A percentile compares a stretch with the other conserved stretches of the same genome.
phyloP scores from a whole-genome alignment of 1,140 invertebrate species.

The Dendrolimus punctatus region DNA sequence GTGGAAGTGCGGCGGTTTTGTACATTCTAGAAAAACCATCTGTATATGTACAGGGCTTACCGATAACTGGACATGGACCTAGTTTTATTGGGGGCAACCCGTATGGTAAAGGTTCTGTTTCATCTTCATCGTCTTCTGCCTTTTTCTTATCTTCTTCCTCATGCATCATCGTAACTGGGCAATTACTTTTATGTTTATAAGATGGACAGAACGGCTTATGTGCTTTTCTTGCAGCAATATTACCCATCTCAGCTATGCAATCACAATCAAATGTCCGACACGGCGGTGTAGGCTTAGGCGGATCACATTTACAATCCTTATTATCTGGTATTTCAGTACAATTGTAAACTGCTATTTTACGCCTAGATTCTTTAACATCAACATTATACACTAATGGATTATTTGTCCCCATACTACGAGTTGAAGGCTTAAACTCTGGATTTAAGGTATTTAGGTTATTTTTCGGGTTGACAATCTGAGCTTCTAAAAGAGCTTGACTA shows the following conservation, averaged over 20 bases:
- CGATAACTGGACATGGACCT: slow-evolving; percentile 60
- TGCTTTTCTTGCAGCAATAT: slow-evolving; percentile 39
- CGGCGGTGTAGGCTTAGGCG: slow-evolving; percentile 43
- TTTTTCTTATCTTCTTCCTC: slow-evolving; percentile 51
- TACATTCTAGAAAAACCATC: slow-evolving; percentile 67
- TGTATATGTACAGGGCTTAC: slow-evolving; percentile 49
- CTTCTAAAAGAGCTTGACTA: slow-evolving; percentile 6
- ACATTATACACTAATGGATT: slow-evolving; percentile 35
- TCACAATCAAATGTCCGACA: slow-evolving; percentile 58
- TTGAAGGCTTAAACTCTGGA: slow-evolving; percentile 16
- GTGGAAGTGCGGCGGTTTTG: slow-evolving; percentile 39
- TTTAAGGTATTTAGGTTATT: slow-evolving; percentile 9
- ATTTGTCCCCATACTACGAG: slow-evolving; percentile 13
- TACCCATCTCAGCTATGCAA: slow-evolving; percentile 42
- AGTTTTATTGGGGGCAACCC: slow-evolving; percentile 54
- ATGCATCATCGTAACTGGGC: slow-evolving; percentile 48
- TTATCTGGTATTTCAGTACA: slow-evolving; percentile 42
- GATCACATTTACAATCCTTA: slow-evolving; percentile 54
- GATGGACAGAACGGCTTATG: slow-evolving; percentile 55
- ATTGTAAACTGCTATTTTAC: slow-evolving; percentile 30
- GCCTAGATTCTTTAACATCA: slow-evolving; percentile 22
- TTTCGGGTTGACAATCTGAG: slow-evolving; percentile 7
- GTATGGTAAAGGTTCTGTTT: slow-evolving; percentile 47
- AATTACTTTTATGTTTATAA: slow-evolving; percentile 52
- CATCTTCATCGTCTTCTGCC: slow-evolving; percentile 51